These are phyloP conservation scores for Pangasius macronema DNA, from an alignment of 2,797 vertebrate species.

Conservation along the genomic window DNA sequence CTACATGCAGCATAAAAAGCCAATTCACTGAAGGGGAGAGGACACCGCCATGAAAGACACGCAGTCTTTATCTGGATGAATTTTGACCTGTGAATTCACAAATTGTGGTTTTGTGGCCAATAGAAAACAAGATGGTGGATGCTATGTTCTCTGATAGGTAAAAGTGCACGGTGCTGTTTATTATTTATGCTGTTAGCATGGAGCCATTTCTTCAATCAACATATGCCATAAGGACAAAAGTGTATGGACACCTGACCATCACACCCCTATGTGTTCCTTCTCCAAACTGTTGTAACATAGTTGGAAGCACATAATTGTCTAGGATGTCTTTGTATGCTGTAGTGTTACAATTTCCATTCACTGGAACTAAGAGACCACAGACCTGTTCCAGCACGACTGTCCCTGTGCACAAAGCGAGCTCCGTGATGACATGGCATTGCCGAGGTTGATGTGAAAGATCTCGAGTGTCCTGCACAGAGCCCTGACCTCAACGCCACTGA, in stretches of 20 bases:
- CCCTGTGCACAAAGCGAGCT: background rate
- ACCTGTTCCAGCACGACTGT: background rate
- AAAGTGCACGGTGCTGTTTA: constrained; percentile 17
- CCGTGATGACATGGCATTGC: background rate
- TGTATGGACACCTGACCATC: background rate
- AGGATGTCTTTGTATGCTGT: background rate
- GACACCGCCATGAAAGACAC: background rate
- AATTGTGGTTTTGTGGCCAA: constrained; percentile 1
- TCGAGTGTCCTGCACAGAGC: background rate
- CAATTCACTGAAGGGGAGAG: background rate
- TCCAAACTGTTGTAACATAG: background rate
- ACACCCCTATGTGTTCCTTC: background rate
- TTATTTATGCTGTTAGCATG: constrained; percentile 15
- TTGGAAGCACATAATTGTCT: background rate
- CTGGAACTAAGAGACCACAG: background rate
- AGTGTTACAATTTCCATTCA: background rate
- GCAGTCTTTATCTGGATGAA: background rate
- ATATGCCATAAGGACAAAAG: background rate
- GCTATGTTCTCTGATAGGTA: background rate
- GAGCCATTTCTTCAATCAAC: background rate
- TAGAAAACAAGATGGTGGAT: background rate
- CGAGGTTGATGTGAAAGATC: background rate
- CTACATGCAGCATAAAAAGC: background rate
- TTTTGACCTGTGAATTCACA: constrained; percentile 9
- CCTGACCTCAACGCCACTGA: background rate